These are phyloP conservation scores for Paracanthobrama guichenoti DNA, from an alignment of 2,113 vertebrate species.

Conservation along the genomic window DNA sequence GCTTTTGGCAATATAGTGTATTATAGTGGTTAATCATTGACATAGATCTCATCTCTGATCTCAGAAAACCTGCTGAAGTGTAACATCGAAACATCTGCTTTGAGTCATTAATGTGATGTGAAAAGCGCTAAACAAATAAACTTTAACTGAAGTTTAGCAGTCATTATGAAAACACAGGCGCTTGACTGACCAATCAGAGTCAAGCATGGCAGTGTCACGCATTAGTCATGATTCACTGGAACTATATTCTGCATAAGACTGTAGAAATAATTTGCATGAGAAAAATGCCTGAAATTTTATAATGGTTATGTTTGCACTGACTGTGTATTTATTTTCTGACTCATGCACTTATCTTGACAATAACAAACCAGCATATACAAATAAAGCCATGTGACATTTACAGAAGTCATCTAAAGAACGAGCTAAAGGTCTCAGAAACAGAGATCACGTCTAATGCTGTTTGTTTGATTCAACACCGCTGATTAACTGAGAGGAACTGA, in stretches of 20 bases:
- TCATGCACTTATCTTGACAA: not conserved
- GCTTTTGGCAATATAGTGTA: too few species aligned
- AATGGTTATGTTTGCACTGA: not conserved
- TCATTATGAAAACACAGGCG: not conserved
- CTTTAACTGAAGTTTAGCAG: not conserved
- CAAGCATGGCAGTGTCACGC: too few species aligned
- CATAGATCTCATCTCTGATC: too few species aligned
- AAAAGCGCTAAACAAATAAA: too few species aligned
- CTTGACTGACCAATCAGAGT: not conserved
- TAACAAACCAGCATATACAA: slow-evolving; percentile 20
- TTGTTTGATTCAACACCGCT: not conserved
- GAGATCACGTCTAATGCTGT: too few species aligned
- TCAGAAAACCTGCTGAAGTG: too few species aligned
- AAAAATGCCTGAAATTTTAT: slow-evolving; percentile 10
- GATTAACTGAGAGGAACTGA: not conserved
- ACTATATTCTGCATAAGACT: not conserved
- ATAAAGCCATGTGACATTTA: not conserved
- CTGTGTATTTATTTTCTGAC: not conserved
- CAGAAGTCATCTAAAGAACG: not conserved
- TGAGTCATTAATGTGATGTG: too few species aligned
- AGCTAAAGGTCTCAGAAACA: not conserved
- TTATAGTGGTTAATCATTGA: too few species aligned
- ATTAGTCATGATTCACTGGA: not conserved
- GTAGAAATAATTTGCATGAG: not conserved
- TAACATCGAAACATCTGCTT: too few species aligned